Evolutionary conservation across 2,113 vertebrate species (phyloP).

Genomic region (Chloropsis cyanopogon): DNA sequence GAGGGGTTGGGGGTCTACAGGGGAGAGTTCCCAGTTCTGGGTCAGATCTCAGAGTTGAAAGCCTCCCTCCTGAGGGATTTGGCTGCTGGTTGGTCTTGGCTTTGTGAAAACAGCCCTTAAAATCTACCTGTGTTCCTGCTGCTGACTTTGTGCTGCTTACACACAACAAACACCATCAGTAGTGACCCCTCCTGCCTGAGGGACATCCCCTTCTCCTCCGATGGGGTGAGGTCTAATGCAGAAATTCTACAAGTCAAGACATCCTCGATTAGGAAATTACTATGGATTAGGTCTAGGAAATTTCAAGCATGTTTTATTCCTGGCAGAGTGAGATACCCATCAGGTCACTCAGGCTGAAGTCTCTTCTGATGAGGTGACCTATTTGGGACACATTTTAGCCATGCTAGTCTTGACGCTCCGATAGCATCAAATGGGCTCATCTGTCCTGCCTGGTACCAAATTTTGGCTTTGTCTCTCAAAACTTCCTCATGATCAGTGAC

Average conservation of each 20-base stretch:
- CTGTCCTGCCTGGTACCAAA: background rate
- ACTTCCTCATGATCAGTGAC: background rate
- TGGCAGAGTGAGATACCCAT: background rate
- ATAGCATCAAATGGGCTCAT: background rate
- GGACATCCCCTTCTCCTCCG: background rate
- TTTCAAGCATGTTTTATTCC: background rate
- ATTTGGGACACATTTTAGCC: background rate
- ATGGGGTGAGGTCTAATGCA: background rate
- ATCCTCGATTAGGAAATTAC: background rate
- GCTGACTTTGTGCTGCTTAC: background rate
- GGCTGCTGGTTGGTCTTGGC: background rate
- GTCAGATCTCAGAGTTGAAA: background rate
- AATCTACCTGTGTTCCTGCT: rapidly evolving
- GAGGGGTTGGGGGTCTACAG: rapidly evolving
- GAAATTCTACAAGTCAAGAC: background rate
- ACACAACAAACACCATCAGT: rapidly evolving
- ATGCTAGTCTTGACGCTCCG: rapidly evolving
- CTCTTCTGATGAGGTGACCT: background rate
- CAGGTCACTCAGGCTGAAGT: background rate
- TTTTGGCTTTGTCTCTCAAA: background rate
- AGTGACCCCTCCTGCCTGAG: background rate
- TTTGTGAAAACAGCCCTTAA: background rate
- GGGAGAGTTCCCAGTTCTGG: background rate
- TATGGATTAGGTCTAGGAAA: background rate
- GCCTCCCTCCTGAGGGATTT: background rate